phyloP scores from a whole-genome alignment of 1,140 invertebrate genomes.

The Eriosoma lanigerum region DNA sequence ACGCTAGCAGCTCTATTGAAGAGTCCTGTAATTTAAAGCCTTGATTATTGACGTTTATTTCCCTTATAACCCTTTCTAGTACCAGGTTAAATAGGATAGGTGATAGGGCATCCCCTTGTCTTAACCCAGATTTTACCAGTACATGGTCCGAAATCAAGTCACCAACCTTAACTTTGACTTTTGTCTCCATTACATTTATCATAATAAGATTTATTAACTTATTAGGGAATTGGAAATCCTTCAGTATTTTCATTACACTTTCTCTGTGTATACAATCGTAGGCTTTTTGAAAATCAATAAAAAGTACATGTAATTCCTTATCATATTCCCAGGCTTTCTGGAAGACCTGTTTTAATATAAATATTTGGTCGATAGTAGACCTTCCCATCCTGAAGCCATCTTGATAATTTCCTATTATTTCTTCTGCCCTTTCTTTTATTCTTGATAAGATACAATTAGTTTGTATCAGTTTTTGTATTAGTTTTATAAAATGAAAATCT shows the following conservation, averaged over 20 bases:
- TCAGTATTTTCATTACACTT: background rate
- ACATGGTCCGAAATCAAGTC: background rate
- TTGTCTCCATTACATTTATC: background rate
- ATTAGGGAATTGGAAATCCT: background rate
- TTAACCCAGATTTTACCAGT: background rate
- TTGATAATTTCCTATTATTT: background rate
- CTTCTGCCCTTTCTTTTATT: too few relatives aligned
- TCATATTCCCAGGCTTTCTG: background rate
- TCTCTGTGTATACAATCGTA: constrained; percentile 8
- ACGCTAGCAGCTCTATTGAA: constrained; percentile 7
- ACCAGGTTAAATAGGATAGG: background rate
- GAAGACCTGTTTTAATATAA: constrained; percentile 7
- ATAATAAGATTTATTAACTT: constrained; percentile 1
- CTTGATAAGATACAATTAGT: too few relatives aligned
- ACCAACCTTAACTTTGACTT: background rate
- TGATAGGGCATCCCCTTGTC: background rate
- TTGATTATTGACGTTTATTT: constrained; percentile 18
- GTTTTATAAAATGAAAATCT: too few relatives aligned
- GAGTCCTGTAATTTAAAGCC: background rate
- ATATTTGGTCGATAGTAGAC: background rate
- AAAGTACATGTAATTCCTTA: too few relatives aligned
- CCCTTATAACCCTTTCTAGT: background rate
- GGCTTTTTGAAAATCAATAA: background rate
- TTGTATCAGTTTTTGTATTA: too few relatives aligned
- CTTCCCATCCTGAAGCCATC: background rate